phyloP scores from a whole-genome alignment of 2,113 vertebrate genomes.

The Boleophthalmus pectinirostris region DNA sequence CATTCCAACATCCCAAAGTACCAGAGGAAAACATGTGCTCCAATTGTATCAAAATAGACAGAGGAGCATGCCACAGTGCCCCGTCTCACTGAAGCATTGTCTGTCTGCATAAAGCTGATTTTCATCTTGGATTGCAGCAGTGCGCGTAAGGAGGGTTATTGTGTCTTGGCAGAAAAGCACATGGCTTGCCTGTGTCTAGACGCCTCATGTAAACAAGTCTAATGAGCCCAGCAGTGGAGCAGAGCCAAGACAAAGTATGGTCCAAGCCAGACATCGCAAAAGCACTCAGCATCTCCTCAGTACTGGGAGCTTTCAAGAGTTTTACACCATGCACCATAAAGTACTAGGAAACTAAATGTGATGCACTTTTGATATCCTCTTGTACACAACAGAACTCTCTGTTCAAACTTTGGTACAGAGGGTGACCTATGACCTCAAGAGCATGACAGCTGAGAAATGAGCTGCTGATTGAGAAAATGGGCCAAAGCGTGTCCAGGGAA shows the following conservation, averaged over 20 bases:
- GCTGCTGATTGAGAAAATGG: constrained; percentile 51
- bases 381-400: not conserved
- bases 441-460: constrained; percentile 18
- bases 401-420: not conserved
- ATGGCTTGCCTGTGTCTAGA: constrained; percentile 63
- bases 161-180: constrained; percentile 51
- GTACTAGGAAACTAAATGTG: not conserved
- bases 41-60: constrained; percentile 58
- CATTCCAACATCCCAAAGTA: constrained; percentile 44
- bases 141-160: constrained; percentile 41
- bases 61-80: constrained; percentile 26
- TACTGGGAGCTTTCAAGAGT: constrained; percentile 13
- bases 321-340: constrained; percentile 1
- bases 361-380: not conserved
- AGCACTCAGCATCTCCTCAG: constrained; percentile 24
- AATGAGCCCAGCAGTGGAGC: constrained; percentile 54
- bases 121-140: constrained; percentile 63
- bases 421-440: not conserved
- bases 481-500: constrained; percentile 43
- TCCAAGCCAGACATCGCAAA: constrained; percentile 35
- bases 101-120: constrained; percentile 49
- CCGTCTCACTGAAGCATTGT: constrained; percentile 55
- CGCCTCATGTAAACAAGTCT: constrained; percentile 68
- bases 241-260: constrained; percentile 27
- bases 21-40: constrained; percentile 45